Percentiles rank a stretch among this genome's conserved stretches.
phyloP scores from a whole-genome alignment of 1,140 invertebrate genomes.

The Orchestia grillus region DNA sequence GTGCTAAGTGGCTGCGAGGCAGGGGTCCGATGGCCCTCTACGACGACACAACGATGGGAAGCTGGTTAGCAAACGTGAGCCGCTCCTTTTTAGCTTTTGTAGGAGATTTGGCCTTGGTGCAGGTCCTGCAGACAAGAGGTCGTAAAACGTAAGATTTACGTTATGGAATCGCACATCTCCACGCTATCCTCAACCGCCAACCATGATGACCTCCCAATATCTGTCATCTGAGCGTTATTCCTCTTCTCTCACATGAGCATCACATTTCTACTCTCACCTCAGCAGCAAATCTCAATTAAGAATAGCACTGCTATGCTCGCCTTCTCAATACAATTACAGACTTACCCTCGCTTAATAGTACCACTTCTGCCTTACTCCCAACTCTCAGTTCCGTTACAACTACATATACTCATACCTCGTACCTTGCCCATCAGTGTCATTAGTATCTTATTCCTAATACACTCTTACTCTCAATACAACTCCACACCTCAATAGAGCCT shows the following conservation, averaged over 20 bases:
- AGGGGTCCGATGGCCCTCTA: background rate
- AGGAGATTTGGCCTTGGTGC: background rate
- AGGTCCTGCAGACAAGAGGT: background rate
- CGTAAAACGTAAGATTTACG: background rate
- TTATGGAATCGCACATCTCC: background rate
- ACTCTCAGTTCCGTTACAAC: background rate
- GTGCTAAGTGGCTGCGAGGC: background rate
- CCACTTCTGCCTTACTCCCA: background rate
- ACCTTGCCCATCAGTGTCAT: background rate
- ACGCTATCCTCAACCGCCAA: background rate
- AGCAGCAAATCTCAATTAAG: too few relatives aligned
- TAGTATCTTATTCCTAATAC: background rate
- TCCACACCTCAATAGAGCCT: background rate
- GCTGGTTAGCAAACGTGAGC: constrained; percentile 18
- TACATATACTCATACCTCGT: background rate
- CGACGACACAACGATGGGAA: background rate
- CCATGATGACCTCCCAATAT: background rate
- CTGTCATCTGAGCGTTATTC: too few relatives aligned
- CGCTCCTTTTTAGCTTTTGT: background rate
- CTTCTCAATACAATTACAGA: background rate
- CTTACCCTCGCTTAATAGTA: too few relatives aligned
- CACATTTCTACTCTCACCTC: background rate
- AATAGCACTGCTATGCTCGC: background rate
- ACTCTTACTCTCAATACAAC: background rate
- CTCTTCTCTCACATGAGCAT: too few relatives aligned